Evolutionary conservation across 2,113 vertebrate genomes (phyloP).

Genomic region (Microcebus jonahi): DNA sequence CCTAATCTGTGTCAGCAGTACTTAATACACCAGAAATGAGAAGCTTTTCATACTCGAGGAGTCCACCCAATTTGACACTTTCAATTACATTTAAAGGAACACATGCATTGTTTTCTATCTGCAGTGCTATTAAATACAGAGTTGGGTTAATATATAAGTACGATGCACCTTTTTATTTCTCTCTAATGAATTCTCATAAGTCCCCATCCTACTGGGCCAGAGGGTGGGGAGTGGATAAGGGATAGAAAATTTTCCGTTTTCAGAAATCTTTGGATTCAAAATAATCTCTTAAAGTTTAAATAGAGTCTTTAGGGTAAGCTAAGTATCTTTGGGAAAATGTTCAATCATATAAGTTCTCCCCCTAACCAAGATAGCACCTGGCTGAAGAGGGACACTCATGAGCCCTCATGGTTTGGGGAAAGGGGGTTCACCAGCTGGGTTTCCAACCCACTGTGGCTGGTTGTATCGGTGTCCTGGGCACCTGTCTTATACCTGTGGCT

Average conservation of each 20-base stretch:
- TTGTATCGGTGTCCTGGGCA: not conserved
- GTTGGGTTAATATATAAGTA: not conserved
- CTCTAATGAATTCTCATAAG: not conserved
- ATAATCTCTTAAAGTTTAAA: not conserved
- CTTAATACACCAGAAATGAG: not conserved
- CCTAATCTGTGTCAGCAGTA: not conserved
- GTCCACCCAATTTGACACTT: not conserved
- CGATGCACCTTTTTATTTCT: not conserved
- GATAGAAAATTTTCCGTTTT: not conserved
- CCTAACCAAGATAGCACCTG: not conserved
- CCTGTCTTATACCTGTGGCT: not conserved
- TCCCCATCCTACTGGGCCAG: not conserved
- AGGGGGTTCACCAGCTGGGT: not conserved
- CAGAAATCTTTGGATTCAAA: not conserved
- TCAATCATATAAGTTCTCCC: not conserved
- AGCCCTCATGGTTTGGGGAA: not conserved
- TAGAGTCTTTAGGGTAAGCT: not conserved
- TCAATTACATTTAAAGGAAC: not conserved
- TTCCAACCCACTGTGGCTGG: not conserved
- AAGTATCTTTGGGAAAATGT: not conserved
- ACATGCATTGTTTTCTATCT: not conserved
- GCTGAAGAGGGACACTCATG: not conserved
- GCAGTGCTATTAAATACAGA: not conserved
- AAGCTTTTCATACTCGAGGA: not conserved
- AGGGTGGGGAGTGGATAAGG: not conserved